These are phyloP conservation scores for Clavelina lepadiformis DNA, from an alignment of 23 tunicate species.

Conservation along the genomic window DNA sequence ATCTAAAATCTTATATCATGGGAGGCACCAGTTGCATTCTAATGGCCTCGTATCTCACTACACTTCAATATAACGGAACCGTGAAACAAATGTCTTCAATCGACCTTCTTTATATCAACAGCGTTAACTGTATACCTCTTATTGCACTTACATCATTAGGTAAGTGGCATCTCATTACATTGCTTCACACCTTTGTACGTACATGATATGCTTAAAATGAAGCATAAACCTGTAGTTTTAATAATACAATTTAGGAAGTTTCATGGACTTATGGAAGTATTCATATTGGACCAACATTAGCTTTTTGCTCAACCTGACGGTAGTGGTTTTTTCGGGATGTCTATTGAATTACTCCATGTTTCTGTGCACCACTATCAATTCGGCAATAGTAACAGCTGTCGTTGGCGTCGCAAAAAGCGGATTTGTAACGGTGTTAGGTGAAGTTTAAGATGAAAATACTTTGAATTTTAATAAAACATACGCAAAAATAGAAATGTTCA, in stretches of 20 bases:
- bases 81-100: constrained; percentile 40
- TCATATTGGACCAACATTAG: constrained; percentile 7
- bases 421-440: constrained; percentile 75
- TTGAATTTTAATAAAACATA: background rate
- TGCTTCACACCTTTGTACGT: too few relatives aligned
- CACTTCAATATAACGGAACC: constrained; percentile 55
- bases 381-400: constrained; percentile 86
- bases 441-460: too few relatives aligned
- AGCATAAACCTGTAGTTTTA: too few relatives aligned
- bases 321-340: constrained; percentile 61
- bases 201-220: too few relatives aligned
- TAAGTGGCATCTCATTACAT: constrained; percentile 6
- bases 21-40: constrained; percentile 54
- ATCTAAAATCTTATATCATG: constrained; percentile 38
- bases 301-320: constrained; percentile 35
- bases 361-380: constrained; percentile 94
- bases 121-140: constrained; percentile 81
- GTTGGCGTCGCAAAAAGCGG: constrained; percentile 94
- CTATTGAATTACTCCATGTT: constrained; percentile 90
- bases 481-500: background rate
- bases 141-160: constrained; percentile 23
- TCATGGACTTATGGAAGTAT: background rate
- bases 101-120: constrained; percentile 61
- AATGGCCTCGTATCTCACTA: constrained; percentile 67
- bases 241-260: constrained; percentile 2